Conservation (phyloP, 2,797 vertebrate genomes). For the Peromyscus aztecus region DNA sequence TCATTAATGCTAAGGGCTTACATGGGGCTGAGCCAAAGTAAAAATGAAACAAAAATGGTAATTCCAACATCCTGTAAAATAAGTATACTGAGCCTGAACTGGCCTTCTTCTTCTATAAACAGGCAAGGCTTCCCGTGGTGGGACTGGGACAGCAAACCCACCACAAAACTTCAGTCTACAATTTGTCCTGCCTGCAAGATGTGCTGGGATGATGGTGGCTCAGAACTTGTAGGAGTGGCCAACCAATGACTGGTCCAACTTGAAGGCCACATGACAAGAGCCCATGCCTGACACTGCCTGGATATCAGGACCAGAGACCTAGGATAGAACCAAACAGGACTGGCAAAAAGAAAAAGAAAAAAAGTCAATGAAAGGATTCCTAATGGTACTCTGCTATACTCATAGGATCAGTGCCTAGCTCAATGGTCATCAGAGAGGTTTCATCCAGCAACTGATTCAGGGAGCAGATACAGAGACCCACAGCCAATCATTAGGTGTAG, state of each 20-base stretch:
- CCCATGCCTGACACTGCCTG: background rate
- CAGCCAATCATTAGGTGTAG: background rate
- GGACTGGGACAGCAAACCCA: background rate
- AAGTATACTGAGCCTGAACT: background rate
- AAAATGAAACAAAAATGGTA: constrained; percentile 56
- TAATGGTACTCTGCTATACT: background rate
- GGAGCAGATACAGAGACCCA: background rate
- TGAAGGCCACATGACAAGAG: background rate
- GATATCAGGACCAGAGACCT: background rate
- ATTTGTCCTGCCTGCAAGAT: background rate
- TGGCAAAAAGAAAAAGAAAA: background rate
- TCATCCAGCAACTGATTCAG: background rate
- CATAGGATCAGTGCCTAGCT: background rate
- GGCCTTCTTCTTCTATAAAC: background rate
- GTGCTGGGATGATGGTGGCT: background rate
- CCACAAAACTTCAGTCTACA: background rate
- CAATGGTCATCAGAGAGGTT: background rate
- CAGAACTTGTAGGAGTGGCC: background rate
- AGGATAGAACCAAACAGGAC: background rate
- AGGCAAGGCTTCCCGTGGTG: background rate
- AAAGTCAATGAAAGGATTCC: background rate
- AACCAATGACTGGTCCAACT: background rate
- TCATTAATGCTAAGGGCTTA: constrained; percentile 53
- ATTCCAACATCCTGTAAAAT: constrained; percentile 34
- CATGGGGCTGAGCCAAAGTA: constrained; percentile 14